Base-by-base conservation (phyloP, 2,888 invertebrate species). In the Euplagia quadripunctaria region DNA sequence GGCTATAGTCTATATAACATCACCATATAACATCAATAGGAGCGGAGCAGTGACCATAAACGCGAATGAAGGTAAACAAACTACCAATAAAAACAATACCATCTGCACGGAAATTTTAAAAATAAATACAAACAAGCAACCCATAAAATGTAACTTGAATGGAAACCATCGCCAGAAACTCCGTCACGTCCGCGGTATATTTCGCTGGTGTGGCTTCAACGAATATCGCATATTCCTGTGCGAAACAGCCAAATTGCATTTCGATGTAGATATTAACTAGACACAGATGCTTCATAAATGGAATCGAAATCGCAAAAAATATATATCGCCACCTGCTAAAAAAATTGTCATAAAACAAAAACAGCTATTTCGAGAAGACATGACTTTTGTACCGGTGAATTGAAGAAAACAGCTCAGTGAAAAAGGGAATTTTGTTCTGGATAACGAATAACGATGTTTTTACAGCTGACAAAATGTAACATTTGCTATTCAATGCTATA, bases 221-320 rank as follows among this genome's bases (percentile, higher is more conserved):
- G 83, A 85, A 87, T 87, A 87, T 87, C 85, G 83, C 84, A 84
- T 87, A 87, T 87, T 84, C 84, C 82, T 74, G 78, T 74, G 75
- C 81, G 83, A 84, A 85, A 88, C 87, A 88, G 87, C 90, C 87
- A 90, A 91, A 91, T 90, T 90, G 89, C 90, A 88, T 89, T 89
- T 88, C 86, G 88, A 88, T 90, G 86, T 87, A 84, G 79, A 83
- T 76, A 85, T 76, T 77, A 68, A 17, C 43, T 67, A 51, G 9
- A 8, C 68, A 43, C 64, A 72, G 76, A 73, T 71, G 31, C 68
- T 9, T 0, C 8, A 52, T 64, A 51, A 46, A 82, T 82, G 70
- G 82, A 85, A 58, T 55, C 73, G 70, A 41, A 6, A 41, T 31
- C 31, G 31, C 31, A 31, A 31, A 31, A 31, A 31, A 31, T 31